Evolutionary conservation across 2,888 invertebrate species (phyloP), one percentile per base, ranked within the genome.

Genomic region (Caenorhabditis becei): DNA sequence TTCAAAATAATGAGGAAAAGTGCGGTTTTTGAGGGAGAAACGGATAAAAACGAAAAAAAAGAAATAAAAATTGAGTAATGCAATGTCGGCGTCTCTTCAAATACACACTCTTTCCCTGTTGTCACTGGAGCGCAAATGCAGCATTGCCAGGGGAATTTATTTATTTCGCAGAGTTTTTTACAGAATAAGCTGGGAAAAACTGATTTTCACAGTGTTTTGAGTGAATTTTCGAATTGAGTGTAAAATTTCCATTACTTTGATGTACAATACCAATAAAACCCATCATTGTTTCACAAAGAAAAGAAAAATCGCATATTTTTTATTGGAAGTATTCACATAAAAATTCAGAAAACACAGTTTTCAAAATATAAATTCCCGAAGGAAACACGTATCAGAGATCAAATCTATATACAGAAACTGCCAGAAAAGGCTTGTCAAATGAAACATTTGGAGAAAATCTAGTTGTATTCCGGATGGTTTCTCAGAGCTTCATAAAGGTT

Each of bases 401-500:
- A 20, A 8, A 41, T 24, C 44, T 53, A 24, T 20, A 56, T 20
- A 69, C 7, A 14, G 11, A 32, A 0, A 26, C 35, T 35, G 35
- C 51, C 67, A 47, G 49, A 41, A 41, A 14, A 41, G 16, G 41
- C 20, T 69, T 58, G 67, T 69, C 67, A 58, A 16, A 5, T 2
- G 16, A n/a, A 41, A 41, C 16, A 3, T 18, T 28, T 1, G 54
- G 10, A 67, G 20, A 53, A 11, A 32, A 58, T 23, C 58, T 65
- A 74, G 26, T 74, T 66, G 24, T 74, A 74, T n/a, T 74, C 87
- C 14, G 87, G 87, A 47, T 88, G 88, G 47, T 83, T 79, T 53
- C 88, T 80, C 47, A 88, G 65, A 10, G 78, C 70, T 14, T 87
- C 86, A 63, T 89, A 84, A 16, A 89, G 69, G 37, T 79, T 51